These are phyloP conservation scores for Phocoena phocoena DNA, from an alignment of 2,113 vertebrate species.

Conservation along the genomic window DNA sequence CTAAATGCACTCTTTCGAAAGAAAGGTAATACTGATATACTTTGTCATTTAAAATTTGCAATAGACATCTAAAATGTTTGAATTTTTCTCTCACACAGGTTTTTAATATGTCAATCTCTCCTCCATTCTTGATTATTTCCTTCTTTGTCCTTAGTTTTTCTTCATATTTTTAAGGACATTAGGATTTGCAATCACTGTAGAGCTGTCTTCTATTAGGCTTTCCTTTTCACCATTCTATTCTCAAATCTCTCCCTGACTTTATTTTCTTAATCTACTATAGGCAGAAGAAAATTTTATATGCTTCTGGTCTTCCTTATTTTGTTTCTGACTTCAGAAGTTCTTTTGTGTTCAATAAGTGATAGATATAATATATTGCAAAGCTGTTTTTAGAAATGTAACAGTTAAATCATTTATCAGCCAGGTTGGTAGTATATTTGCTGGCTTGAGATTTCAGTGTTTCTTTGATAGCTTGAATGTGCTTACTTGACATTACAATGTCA, in stretches of 20 bases:
- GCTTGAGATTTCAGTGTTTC: conserved; percentile 10
- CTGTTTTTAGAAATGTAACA: not conserved
- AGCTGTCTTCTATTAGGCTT: not conserved
- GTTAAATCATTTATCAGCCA: not conserved
- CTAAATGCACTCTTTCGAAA: conserved; percentile 99
- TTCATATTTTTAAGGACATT: not conserved
- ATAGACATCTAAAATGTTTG: not conserved
- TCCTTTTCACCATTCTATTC: not conserved
- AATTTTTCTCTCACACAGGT: conserved; percentile 14
- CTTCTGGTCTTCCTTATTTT: conserved; percentile 57
- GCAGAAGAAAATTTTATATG: conserved; percentile 12
- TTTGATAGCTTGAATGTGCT: conserved; percentile 33
- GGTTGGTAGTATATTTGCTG: conserved; percentile 21
- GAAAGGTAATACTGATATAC: conserved; percentile 90
- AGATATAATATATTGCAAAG: not conserved
- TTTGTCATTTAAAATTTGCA: conserved; percentile 23
- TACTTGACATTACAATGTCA: conserved; percentile 43
- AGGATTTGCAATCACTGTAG: not conserved
- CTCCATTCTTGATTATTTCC: conserved; percentile 4
- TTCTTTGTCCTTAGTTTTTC: not conserved
- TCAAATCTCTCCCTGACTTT: not conserved
- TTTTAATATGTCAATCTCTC: not conserved
- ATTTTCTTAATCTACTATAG: conserved; percentile 4
- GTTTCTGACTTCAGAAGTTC: conserved; percentile 30
- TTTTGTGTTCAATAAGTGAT: conserved; percentile 12